Conservation (phyloP, 2,113 vertebrate species). For the Chascanopsetta lugubris region DNA sequence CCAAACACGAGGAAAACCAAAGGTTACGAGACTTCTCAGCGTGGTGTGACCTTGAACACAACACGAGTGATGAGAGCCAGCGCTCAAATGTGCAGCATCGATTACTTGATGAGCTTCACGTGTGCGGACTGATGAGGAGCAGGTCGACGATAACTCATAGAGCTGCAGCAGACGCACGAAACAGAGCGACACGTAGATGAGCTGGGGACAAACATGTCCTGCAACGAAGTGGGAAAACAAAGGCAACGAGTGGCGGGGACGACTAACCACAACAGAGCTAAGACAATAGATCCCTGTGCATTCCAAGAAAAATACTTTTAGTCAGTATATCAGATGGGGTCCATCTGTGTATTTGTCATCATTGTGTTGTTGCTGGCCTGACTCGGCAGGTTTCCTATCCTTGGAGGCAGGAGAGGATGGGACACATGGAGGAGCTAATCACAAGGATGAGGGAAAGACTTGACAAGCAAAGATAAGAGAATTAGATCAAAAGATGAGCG, state of each 20-base stretch:
- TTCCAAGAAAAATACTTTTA: not conserved
- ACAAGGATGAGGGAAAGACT: slow-evolving; percentile 57
- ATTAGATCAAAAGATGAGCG: slow-evolving; percentile 67
- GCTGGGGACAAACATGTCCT: not conserved
- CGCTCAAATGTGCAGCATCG: not conserved
- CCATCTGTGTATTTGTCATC: slow-evolving; percentile 57
- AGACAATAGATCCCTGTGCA: not conserved
- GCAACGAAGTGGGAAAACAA: not conserved
- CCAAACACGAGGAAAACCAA: not conserved
- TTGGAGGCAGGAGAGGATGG: slow-evolving; percentile 61
- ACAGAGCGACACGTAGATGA: not conserved
- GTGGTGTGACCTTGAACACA: no score
- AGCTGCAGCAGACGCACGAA: not conserved
- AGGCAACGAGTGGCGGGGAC: not conserved
- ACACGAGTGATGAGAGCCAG: not conserved
- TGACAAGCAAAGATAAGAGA: slow-evolving; percentile 71
- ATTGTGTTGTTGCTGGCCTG: slow-evolving; percentile 30
- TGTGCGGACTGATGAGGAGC: not conserved
- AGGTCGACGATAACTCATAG: not conserved
- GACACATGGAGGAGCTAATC: slow-evolving; percentile 59
- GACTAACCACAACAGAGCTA: not conserved
- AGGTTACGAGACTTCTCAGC: not conserved
- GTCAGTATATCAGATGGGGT: slow-evolving; percentile 53
- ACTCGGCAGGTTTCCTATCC: slow-evolving; percentile 59
- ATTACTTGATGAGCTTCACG: not conserved